A percentile compares a stretch with the other conserved stretches of the same genome.
Conservation (phyloP, 2,113 vertebrate genomes). For the Mohoua ochrocephala region DNA sequence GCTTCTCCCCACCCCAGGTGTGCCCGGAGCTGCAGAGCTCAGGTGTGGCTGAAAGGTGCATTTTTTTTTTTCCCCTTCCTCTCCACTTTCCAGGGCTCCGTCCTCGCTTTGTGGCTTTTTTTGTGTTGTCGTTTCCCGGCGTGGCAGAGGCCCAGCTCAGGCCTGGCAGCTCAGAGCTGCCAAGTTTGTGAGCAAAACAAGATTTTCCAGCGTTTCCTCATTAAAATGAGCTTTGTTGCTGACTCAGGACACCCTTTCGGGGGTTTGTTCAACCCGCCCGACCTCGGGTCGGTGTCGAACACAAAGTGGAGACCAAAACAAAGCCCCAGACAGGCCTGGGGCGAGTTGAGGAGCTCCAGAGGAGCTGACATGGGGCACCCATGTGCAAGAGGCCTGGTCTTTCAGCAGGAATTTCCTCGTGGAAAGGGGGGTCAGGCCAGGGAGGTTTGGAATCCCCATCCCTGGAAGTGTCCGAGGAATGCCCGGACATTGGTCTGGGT, state of each 20-base stretch:
- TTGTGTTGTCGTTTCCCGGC: neutral
- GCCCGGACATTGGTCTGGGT: neutral
- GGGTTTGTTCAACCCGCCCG: neutral
- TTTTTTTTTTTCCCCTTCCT: no score
- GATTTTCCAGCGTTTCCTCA: neutral
- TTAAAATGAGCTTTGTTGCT: neutral
- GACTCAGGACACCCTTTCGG: accelerated
- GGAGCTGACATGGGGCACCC: accelerated
- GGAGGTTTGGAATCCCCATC: neutral
- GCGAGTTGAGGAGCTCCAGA: neutral
- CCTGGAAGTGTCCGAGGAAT: neutral
- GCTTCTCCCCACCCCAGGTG: neutral
- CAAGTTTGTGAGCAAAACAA: neutral
- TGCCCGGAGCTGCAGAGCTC: neutral
- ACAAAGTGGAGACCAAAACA: accelerated
- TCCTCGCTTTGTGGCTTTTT: neutral
- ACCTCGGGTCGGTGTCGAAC: accelerated
- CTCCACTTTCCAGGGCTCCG: neutral
- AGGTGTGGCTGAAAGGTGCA: neutral
- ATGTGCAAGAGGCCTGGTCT: accelerated
- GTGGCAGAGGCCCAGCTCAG: accelerated
- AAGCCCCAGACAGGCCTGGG: neutral
- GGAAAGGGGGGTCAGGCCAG: neutral
- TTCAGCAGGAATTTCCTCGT: neutral
- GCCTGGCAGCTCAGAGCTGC: accelerated